Evolutionary conservation across 2,113 vertebrate species (phyloP), one percentile per base, ranked within the genome.

Genomic region (Chamaetylas fuelleborni): DNA sequence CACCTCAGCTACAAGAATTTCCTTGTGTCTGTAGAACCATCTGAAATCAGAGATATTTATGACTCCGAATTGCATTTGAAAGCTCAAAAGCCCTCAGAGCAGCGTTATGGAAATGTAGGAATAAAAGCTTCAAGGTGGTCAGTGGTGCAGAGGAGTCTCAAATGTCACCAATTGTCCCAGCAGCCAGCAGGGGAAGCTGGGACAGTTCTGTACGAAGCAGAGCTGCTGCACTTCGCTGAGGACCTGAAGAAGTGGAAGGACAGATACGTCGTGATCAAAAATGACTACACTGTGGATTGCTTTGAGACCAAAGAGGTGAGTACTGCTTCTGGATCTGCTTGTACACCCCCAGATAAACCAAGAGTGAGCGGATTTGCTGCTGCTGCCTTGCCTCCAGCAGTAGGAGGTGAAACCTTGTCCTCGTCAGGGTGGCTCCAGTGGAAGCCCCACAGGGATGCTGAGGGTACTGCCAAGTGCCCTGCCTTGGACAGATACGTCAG

Each of bases 201-300:
- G 12, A 97, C 92, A 5, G 93, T 98, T 36, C 80, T 99, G 29
- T 99, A 98, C 0, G 98, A 99, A 74, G 98, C 98, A 56, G 97
- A 96, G 28, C 58, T 99, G n/a, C 83, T 97, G 31, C 98, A 98
- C 82, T 98, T 97, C 61, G 98, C 97, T 3, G 98, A 99, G 51
- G 99, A 99, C 17, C 88, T 97, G 96, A 98, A 98, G 97, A 99
- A 99, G 94, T 99, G 99, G 99, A 98, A 97, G 92, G 98, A 99
- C 51, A 95, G 98, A 95, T 99, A 98, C 0, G 19, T 99, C 0
- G 99, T 99, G 81, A 94, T 99, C 81, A 98, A 98, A 95, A 98
- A 98, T 10, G 98, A 98, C 95, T 98, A 99, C 95, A 96, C 97
- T 42, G 96, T 99, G 97, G 98, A 99, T 95, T 99, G 98, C 96